Evolutionary conservation across 1,140 invertebrate genomes (phyloP).

Genomic region (Cydia amplana): DNA sequence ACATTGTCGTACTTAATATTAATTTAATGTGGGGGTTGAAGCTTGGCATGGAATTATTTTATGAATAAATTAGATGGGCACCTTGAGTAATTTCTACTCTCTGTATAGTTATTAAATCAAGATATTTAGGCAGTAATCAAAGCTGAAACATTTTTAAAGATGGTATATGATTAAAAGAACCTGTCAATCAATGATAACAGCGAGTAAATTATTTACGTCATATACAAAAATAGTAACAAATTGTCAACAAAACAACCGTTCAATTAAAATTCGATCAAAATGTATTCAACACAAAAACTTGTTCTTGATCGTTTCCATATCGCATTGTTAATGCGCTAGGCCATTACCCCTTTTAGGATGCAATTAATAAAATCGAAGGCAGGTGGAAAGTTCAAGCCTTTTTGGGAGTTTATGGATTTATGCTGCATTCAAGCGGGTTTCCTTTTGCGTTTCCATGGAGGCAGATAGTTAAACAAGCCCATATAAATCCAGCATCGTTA

Average conservation of each 20-base stretch:
- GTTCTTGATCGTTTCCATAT: slow-evolving; percentile 33
- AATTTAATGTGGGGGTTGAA: slow-evolving; percentile 35
- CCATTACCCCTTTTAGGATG: slow-evolving; percentile 43
- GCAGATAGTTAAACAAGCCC: slow-evolving; percentile 48
- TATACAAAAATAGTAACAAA: not conserved
- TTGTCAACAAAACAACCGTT: slow-evolving; percentile 25
- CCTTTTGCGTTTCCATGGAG: slow-evolving; percentile 36
- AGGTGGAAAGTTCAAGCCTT: slow-evolving; percentile 51
- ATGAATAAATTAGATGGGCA: slow-evolving; percentile 31
- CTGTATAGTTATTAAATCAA: not conserved
- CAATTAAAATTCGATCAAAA: slow-evolving; percentile 29
- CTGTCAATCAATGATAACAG: not conserved
- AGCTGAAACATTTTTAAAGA: not conserved
- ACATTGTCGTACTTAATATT: slow-evolving; percentile 47
- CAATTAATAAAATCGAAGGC: slow-evolving; percentile 50
- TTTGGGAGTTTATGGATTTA: slow-evolving; percentile 40
- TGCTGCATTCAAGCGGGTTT: slow-evolving; percentile 43
- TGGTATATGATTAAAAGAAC: not conserved
- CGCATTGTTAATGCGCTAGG: slow-evolving; percentile 37
- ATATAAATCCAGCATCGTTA: slow-evolving; percentile 64
- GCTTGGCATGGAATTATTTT: slow-evolving; percentile 22
- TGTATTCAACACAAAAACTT: slow-evolving; percentile 29
- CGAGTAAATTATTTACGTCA: not conserved
- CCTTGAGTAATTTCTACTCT: slow-evolving; percentile 13
- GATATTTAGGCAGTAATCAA: not conserved